Evolutionary conservation across 2,797 vertebrate species (phyloP), one percentile per base, ranked within the genome.

Genomic region (Macrochelys suwanniensis): DNA sequence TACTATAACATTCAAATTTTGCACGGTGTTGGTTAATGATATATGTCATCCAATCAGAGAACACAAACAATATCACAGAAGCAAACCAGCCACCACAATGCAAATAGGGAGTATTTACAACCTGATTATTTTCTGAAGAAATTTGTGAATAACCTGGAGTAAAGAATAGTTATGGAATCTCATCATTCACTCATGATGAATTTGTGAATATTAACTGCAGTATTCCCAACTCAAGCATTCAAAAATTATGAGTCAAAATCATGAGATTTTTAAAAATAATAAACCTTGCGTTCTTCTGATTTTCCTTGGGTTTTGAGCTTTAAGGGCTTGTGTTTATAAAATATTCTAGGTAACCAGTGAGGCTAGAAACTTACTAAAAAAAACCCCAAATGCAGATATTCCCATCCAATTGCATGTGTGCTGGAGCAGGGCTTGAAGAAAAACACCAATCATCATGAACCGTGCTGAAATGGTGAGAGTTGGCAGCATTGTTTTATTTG

Each of bases 1-100:
- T 1, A 28, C 37, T 15, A 0, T 0, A 1, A 17, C 74, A 1
- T 7, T 19, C 4, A 4, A 61, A 3, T 2, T 16, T 90, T 16
- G 2, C 3, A 4, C 1, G 15, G 45, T 1, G 26, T 47, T 42
- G 50, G 78, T 53, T 80, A 47, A 91, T 65, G 7, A 50, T 5
- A 33, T 5, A 0, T 49, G 0, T 2, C 2, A 49, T 76, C 59
- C 59, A 89, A 2, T 80, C 23, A 5, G 15, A 8, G 26, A 3
- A 51, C 19, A n/a, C 0, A 16, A 13, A 71, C n/a, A 71, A 3
- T 6, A 19, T 0, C 13, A 45, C 82, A n/a, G 33, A 80, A 83
- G 76, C 1, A 25, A 68, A 61, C 16, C 17, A 6, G 77, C 54
- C n/a, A 11, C 42, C 76, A 1, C 61, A 1, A 84, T 7, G 68